Evolutionary conservation across 2,113 vertebrate species (phyloP), one percentile per base, ranked within the genome.

Genomic region (Ptychochromis oligacanthus): DNA sequence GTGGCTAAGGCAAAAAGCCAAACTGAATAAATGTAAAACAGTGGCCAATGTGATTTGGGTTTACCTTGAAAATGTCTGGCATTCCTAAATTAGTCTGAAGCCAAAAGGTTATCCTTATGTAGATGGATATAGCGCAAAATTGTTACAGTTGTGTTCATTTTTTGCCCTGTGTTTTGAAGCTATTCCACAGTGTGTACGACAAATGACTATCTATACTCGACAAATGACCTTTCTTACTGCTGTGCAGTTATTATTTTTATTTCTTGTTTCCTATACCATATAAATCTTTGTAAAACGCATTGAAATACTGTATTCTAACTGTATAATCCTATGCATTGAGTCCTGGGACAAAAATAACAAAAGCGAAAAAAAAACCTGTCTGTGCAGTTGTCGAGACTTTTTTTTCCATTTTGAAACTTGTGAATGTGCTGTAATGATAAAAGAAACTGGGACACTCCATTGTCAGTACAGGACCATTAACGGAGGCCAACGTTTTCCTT

Each of bases 221-320:
- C 95, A 93, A 93, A 95, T 94, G 59, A 95, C 79, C 79, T 93
- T 95, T 95, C 94, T 96, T 96, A 96, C 96, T 96, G 96, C 96
- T 96, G 95, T 96, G 95, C 96, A 96, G 96, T 96, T 95, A 92
- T 94, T 94, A 89, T 95, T 94, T 95, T 95, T 94, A 92, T 95
- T 95, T 96, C 89, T 89, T 74, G 93, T 96, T 95, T 94, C 91
- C 91, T 95, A 94, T 94, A 93, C 91, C 90, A 88, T 96, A 95
- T 95, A 92, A 94, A 95, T 94, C 94, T 95, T 96, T 96, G 95
- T 96, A 95, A 95, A 94, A 93, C 89, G 80, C 94, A 93, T 96
- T 96, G 93, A 94, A 90, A 94, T 94, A 91, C 92, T 95, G 95
- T 96, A 94, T 93, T 92, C 92, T 94, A 93, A 92, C 93, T 94